A percentile compares a stretch with the other conserved stretches of the same genome.
Evolutionary conservation across 2,113 vertebrate genomes (phyloP).

Genomic region (mouse (Mus musculus)): GRCm39 chr6:62773501-62774000

Average conservation of each 20-base stretch:
- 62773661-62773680: neutral
- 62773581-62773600: neutral
- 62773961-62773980: neutral
- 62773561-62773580: constrained; percentile 16
- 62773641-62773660: neutral
- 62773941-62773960: neutral
- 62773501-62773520: constrained; percentile 1
- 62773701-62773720: neutral
- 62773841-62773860: neutral
- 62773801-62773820: neutral
- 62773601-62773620: neutral
- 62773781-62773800: neutral
- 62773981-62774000: neutral
- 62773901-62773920: neutral
- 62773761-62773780: neutral
- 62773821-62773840: neutral
- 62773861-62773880: neutral
- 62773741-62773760: neutral
- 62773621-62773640: neutral
- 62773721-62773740: neutral
- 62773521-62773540: neutral
- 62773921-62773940: neutral
- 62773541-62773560: neutral
- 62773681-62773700: neutral
- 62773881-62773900: neutral